Percentiles rank a stretch among this genome's conserved stretches.
phyloP scores from a whole-genome alignment of 2,113 vertebrate species.

The Myanophis thanlyinensis region DNA sequence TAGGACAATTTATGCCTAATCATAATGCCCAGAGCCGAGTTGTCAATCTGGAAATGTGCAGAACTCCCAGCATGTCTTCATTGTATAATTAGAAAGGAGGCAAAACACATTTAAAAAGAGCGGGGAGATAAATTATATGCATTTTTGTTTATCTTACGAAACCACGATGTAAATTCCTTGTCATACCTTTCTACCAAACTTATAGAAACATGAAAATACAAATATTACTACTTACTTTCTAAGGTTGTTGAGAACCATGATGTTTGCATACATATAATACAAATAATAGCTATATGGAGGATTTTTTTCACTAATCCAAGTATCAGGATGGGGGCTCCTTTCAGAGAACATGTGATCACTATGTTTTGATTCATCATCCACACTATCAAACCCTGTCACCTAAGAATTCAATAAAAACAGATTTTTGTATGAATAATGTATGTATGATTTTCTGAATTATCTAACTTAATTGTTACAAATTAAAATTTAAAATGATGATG shows the following conservation, averaged over 20 bases:
- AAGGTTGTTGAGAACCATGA: conserved; percentile 98
- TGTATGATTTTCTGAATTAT: neutral
- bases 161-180: neutral
- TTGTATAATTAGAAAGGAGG: neutral
- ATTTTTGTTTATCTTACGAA: neutral
- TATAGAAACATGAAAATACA: neutral
- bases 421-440: conserved; percentile 2
- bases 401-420: conserved; percentile 50
- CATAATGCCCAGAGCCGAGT: neutral
- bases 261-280: conserved; percentile 97
- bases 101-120: neutral
- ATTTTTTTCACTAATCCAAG: conserved; percentile 88
- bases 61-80: neutral
- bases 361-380: conserved; percentile 98
- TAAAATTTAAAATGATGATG: neutral
- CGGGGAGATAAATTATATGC: neutral
- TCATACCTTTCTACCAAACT: neutral
- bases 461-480: neutral
- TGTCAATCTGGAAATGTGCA: neutral
- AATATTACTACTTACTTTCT: conserved; percentile 80
- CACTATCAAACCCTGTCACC: conserved; percentile 98
- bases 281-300: conserved; percentile 97
- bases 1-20: neutral
- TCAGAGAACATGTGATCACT: conserved; percentile 95
- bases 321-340: conserved; percentile 91